These are phyloP conservation scores for Leptobrachium leishanense DNA, from an alignment of 2,113 vertebrate species.

Conservation along the genomic window DNA sequence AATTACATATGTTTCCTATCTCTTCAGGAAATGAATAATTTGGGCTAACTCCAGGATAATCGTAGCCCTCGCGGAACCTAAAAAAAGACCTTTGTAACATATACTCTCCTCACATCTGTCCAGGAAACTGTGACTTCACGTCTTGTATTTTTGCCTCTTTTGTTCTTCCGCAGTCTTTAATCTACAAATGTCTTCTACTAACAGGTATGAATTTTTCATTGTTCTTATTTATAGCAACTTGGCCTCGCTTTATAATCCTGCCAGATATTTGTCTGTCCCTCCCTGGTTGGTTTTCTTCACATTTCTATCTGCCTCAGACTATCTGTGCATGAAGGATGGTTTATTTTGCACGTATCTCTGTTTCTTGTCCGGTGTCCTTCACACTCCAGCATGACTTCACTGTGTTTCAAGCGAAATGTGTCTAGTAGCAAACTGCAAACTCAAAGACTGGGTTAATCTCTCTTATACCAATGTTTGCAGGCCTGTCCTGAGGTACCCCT, in stretches of 20 bases:
- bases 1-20: constrained; percentile 43
- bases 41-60: constrained; percentile 18
- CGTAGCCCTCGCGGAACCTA: constrained; percentile 21
- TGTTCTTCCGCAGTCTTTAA: constrained; percentile 27
- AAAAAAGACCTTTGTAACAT: constrained; percentile 31
- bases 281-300: neutral
- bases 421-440: too few species aligned
- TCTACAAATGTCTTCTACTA: constrained; percentile 48
- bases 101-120: constrained; percentile 20
- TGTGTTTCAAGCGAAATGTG: too few species aligned
- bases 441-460: too few species aligned
- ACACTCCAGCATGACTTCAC: too few species aligned
- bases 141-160: constrained; percentile 2
- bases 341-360: too few species aligned
- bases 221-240: neutral
- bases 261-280: neutral
- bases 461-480: too few species aligned
- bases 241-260: neutral
- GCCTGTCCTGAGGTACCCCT: too few species aligned
- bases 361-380: too few species aligned
- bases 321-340: neutral
- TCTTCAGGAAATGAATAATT: constrained; percentile 46
- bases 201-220: constrained; percentile 39
- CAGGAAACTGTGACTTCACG: constrained; percentile 24
- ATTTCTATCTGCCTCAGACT: neutral